Evolutionary conservation across 1,140 invertebrate genomes (phyloP), one percentile per base, ranked within the genome.

Genomic region (Drosophila kohkoa): DNA sequence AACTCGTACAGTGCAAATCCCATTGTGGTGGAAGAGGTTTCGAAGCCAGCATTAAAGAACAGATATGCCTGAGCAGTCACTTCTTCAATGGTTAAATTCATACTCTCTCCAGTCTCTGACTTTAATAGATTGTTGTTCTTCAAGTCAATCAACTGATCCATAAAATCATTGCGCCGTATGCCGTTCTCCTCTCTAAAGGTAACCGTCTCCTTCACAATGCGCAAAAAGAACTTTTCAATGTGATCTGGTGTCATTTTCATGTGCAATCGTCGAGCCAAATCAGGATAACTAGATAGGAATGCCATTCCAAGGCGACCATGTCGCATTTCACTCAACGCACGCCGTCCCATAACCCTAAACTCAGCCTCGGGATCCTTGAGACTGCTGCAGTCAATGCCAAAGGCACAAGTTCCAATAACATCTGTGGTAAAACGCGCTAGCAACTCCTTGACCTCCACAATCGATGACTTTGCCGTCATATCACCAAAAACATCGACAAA

Each of bases 31-130:
- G 95, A 93, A 3, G 95, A 94, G 0, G 95, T 95, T 64, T 96
- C 96, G 78, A 94, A 96, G n/a, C 95, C 95, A 41, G 95, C 95
- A 5, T 95, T 58, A 64, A 95, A 93, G 45, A 93, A 93, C 0
- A 88, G 30, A 62, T 91, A 92, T 0, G 81, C 91, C n/a, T 93
- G 92, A 8, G 86, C 70, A 1, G 82, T 69, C 8, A 93, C 86
- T 25, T 93, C 85, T 1, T 92, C 79, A 0, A 79, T 71, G 6
- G 74, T 77, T 1, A 88, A 20, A 5, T 80, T 66, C 28, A 72
- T 70, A 7, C 69, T 49, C 10, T 73, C 69, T 5, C 68, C 79
- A 10, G 46, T 78, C 2, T 75, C 79, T 35, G 65, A 15, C 20
- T 38, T 64, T 0, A 74, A 13, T 16, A 59, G 15, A 5, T 67